Evolutionary conservation across 2,113 vertebrate genomes (phyloP).

Genomic region (Solenodon paradoxus): DNA sequence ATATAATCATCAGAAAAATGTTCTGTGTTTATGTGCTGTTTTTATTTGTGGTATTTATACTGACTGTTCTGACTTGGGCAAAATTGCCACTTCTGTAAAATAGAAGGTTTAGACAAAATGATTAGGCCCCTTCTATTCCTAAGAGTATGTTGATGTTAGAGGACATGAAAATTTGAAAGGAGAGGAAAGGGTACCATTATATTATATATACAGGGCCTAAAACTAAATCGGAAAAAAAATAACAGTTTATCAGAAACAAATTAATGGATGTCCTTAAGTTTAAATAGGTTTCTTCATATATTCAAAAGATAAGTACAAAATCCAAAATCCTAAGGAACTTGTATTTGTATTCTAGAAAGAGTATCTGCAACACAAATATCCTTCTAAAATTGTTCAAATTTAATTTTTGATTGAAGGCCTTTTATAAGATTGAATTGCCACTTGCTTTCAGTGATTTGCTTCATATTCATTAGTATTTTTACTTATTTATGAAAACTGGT

Average conservation of each 20-base stretch:
- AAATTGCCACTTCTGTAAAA: neutral
- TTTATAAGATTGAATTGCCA: neutral
- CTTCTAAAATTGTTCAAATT: neutral
- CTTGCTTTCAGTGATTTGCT: neutral
- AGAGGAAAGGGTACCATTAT: neutral
- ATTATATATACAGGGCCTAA: neutral
- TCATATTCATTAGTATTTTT: neutral
- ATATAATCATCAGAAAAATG: neutral
- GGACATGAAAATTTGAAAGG: conserved; percentile 14
- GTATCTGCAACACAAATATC: too few relatives aligned
- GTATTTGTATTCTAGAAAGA: neutral
- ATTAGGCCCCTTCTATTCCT: neutral
- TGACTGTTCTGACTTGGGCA: neutral
- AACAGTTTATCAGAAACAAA: neutral
- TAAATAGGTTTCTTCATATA: neutral
- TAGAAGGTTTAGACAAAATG: neutral
- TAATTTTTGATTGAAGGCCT: neutral
- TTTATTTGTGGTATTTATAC: neutral
- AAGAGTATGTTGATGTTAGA: neutral
- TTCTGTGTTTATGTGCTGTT: neutral
- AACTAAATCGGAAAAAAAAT: neutral
- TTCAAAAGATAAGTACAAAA: neutral
- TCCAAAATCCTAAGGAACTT: neutral
- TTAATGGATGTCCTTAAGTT: neutral
- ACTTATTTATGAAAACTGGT: neutral